Conservation (phyloP, 2,888 invertebrate genomes). For the Xestoiulus laeticollis region DNA sequence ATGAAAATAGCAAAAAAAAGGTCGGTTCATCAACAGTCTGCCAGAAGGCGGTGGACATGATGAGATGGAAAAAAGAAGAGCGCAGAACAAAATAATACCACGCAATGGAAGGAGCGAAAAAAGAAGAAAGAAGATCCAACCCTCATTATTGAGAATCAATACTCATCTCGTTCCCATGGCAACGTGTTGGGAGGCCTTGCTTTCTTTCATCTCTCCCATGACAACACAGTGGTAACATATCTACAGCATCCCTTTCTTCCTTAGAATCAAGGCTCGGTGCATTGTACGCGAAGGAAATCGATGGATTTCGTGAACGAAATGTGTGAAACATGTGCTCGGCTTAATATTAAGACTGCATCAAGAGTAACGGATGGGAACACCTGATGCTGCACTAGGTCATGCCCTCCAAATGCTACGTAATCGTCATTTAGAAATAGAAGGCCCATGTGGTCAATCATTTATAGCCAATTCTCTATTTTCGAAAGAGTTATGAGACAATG, state of each 20-base stretch:
- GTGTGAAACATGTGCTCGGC: slow-evolving; percentile 44
- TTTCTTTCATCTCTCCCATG: slow-evolving; percentile 32
- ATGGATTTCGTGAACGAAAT: slow-evolving; percentile 36
- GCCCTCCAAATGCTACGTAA: slow-evolving; percentile 17
- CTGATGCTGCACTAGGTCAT: slow-evolving; percentile 26
- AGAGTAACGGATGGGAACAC: slow-evolving; percentile 26
- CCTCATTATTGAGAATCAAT: slow-evolving; percentile 53
- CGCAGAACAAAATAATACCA: background rate
- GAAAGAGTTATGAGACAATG: background rate
- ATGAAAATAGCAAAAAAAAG: background rate
- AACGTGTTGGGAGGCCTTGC: slow-evolving; percentile 36
- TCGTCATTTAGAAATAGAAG: slow-evolving; percentile 2
- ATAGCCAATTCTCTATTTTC: background rate
- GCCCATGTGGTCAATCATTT: background rate
- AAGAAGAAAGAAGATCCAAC: slow-evolving; percentile 27
- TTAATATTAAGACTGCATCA: slow-evolving; percentile 35
- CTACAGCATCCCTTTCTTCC: slow-evolving; percentile 19
- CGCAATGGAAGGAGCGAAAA: slow-evolving; percentile 23
- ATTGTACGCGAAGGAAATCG: slow-evolving; percentile 18
- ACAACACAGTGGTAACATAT: slow-evolving; percentile 32
- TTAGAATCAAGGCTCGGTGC: background rate
- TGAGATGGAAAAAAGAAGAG: slow-evolving; percentile 26
- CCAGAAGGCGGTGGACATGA: slow-evolving; percentile 26
- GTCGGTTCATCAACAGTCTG: slow-evolving; percentile 26
- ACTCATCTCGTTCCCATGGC: slow-evolving; percentile 50